phyloP scores from a whole-genome alignment of 2,113 vertebrate genomes.

The Ammodramus savannarum region DNA sequence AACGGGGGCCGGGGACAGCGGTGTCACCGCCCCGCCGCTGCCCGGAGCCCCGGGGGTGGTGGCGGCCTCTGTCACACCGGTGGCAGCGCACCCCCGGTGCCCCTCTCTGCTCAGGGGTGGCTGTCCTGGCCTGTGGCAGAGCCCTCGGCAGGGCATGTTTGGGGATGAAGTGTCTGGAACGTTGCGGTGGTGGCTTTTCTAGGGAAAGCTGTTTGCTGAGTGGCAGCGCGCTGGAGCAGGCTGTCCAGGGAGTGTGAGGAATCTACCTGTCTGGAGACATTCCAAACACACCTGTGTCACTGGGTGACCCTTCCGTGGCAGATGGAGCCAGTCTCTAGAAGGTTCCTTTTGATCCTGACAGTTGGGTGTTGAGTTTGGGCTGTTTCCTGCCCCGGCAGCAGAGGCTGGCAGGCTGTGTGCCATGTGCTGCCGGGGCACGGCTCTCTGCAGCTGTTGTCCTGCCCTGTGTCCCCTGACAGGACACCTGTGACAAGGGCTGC shows the following conservation, averaged over 20 bases:
- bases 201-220: background rate
- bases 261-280: background rate
- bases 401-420: background rate
- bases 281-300: background rate
- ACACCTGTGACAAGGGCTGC: background rate
- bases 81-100: background rate
- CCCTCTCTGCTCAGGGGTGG: background rate
- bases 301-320: background rate
- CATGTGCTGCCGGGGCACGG: background rate
- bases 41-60: background rate
- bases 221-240: background rate
- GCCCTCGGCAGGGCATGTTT: accelerated
- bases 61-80: background rate
- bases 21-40: background rate
- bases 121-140: background rate
- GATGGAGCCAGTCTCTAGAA: background rate
- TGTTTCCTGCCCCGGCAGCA: background rate
- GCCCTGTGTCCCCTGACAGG: background rate
- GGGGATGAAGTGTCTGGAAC: background rate
- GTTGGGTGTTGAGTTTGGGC: too few species aligned
- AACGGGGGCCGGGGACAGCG: background rate
- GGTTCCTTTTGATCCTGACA: background rate
- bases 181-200: background rate
- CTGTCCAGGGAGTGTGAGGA: background rate
- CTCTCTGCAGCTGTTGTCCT: background rate